Percentiles rank a stretch among this genome's conserved stretches.
Conservation (phyloP, 2,797 vertebrate genomes). For the Gobio occitaniae region DNA sequence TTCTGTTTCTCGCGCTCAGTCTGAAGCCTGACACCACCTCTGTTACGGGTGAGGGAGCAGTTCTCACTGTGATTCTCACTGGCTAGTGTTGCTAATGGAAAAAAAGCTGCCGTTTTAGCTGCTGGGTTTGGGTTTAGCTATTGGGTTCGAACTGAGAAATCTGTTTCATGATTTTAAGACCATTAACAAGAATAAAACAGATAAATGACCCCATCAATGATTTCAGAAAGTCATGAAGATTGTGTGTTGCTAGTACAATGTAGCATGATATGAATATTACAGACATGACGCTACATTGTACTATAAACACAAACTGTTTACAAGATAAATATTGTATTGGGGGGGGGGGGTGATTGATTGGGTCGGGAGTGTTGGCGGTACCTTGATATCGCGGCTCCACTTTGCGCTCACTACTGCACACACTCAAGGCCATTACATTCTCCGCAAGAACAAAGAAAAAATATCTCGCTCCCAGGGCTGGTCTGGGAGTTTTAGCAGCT, state of each 20-base stretch:
- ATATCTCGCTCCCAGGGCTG: too few species aligned
- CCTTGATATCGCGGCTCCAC: too few species aligned
- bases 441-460: too few species aligned
- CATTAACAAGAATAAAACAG: neutral
- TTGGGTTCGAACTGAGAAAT: slow-evolving; percentile 25
- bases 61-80: slow-evolving; percentile 70
- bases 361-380: too few species aligned
- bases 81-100: slow-evolving; percentile 40
- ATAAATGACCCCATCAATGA: neutral
- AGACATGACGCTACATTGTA: neutral
- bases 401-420: too few species aligned
- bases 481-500: too few species aligned
- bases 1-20: slow-evolving; percentile 26
- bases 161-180: slow-evolving; percentile 9
- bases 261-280: neutral
- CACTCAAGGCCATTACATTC: too few species aligned
- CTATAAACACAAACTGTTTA: neutral
- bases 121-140: neutral
- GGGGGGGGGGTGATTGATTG: too few species aligned
- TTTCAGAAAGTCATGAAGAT: neutral
- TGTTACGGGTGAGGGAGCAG: slow-evolving; percentile 64
- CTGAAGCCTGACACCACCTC: slow-evolving; percentile 55
- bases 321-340: neutral
- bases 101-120: slow-evolving; percentile 23
- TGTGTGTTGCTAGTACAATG: neutral